Percentiles rank a stretch among this genome's conserved stretches.
Evolutionary conservation across 2,888 invertebrate species (phyloP).

Genomic region (Auanema sp.): DNA sequence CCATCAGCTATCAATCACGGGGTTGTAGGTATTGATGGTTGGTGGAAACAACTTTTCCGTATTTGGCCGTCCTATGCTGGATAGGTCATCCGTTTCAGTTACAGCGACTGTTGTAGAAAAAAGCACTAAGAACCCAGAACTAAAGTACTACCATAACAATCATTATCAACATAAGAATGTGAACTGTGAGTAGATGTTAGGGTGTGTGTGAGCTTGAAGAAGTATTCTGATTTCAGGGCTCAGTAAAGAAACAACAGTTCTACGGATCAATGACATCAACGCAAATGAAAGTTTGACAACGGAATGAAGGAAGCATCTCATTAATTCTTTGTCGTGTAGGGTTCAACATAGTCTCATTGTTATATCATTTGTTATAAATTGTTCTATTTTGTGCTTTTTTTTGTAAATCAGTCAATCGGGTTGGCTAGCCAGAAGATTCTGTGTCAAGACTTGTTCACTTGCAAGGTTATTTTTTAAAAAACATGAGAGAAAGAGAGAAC

Average conservation of each 20-base stretch:
- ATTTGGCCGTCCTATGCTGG: slow-evolving; percentile 66
- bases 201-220: slow-evolving; percentile 3
- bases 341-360: no score
- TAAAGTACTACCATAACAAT: slow-evolving; percentile 47
- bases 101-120: slow-evolving; percentile 68
- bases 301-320: no score
- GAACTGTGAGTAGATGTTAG: slow-evolving; percentile 39
- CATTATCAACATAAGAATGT: slow-evolving; percentile 47
- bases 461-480: no score
- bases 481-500: no score
- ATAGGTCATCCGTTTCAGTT: slow-evolving; percentile 64
- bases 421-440: no score
- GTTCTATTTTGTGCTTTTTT: no score
- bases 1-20: no score
- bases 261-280: slow-evolving; percentile 53
- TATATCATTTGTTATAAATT: no score
- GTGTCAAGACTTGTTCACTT: no score
- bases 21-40: slow-evolving; percentile 66
- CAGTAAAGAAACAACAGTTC: slow-evolving; percentile 51
- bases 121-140: slow-evolving; percentile 54
- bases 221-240: slow-evolving; percentile 42
- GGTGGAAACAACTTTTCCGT: slow-evolving; percentile 67
- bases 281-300: slow-evolving; percentile 21
- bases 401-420: no score
- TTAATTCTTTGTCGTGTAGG: no score